phyloP scores from a whole-genome alignment of 1,140 invertebrate genomes.

The Glomeris maerens region DNA sequence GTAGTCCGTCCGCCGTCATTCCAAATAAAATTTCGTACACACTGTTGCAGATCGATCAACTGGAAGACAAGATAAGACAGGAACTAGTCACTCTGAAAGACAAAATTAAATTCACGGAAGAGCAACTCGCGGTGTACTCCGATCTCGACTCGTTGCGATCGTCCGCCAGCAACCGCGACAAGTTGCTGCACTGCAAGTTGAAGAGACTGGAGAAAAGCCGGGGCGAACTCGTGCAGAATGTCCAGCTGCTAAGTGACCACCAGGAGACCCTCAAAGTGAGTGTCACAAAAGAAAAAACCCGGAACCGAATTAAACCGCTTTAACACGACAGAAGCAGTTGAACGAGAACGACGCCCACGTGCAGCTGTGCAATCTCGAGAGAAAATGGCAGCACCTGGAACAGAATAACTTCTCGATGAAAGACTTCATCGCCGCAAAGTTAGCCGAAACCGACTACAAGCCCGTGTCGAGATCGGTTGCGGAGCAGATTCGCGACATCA shows the following conservation, averaged over 20 bases:
- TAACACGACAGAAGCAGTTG: constrained; percentile 43
- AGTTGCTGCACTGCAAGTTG: constrained; percentile 33
- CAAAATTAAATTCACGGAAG: constrained; percentile 36
- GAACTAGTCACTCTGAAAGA: constrained; percentile 35
- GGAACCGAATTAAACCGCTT: too few relatives aligned
- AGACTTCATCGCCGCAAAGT: constrained; percentile 46
- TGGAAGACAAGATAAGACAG: constrained; percentile 40
- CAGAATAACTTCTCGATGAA: constrained; percentile 46
- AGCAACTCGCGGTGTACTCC: constrained; percentile 34
- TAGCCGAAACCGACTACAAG: constrained; percentile 46
- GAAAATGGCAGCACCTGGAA: constrained; percentile 47
- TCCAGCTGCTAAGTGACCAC: constrained; percentile 21
- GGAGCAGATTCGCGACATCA: constrained; percentile 1
- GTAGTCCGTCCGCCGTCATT: not conserved
- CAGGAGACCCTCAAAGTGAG: constrained; percentile 25
- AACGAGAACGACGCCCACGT: constrained; percentile 52
- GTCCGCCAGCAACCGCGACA: constrained; percentile 33
- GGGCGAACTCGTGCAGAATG: constrained; percentile 20
- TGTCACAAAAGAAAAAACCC: not conserved
- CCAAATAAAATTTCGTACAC: not conserved
- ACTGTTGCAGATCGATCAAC: constrained; percentile 33
- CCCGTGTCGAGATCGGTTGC: constrained; percentile 25
- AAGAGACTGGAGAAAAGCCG: constrained; percentile 32
- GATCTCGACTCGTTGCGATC: constrained; percentile 35
- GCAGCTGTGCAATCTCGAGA: constrained; percentile 46